Base-by-base conservation (phyloP, 2,113 vertebrate genomes). In the Panthera tigris region DNA sequence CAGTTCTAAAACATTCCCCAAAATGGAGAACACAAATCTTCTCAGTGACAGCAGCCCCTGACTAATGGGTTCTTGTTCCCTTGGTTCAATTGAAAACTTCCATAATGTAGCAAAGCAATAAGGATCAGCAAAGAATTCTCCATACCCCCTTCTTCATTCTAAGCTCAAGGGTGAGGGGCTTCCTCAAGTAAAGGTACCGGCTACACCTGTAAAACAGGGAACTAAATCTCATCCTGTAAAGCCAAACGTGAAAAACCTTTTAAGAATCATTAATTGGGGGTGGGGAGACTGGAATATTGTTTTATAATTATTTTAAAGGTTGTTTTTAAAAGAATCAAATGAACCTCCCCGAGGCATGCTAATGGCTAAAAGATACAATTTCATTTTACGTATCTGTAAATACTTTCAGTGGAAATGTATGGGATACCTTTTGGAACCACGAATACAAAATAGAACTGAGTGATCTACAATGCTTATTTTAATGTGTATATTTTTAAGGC, bases 21-120 rank as follows among this genome's bases (percentile, higher is more conserved):
- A 91, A 97, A 97, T n/a, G 52, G 89, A 61, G 36, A 98, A 63
- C 83, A 97, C 87, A 98, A 97, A 97, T 89, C 91, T 94, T 95
- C 84, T 41, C 92, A 2, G 55, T 69, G 96, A 96, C 69, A 45
- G 76, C 55, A 89, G 85, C 21, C 65, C 71, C 79, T 98, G 66
- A 96, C 81, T 94, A 95, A 97, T 88, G 36, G 66, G 55, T 80
- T 90, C 92, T 27, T 63, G 57, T 6, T 84, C 68, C 92, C 95
- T 18, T 45, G 85, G 39, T 68, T 81, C 91, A 87, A 93, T 0
- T 50, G 93, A 97, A 92, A 93, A 95, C 19, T 82, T 94, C 85
- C 74, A 21, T 93, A 71, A 74, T n/a, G 48, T 33, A 91, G 61
- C 15, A 95, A 0, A 12, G 84, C 45, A 83, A 95, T 50, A 23